These are phyloP conservation scores for Bombus breviceps DNA, from an alignment of 1,140 invertebrate genomes.

Conservation along the genomic window DNA sequence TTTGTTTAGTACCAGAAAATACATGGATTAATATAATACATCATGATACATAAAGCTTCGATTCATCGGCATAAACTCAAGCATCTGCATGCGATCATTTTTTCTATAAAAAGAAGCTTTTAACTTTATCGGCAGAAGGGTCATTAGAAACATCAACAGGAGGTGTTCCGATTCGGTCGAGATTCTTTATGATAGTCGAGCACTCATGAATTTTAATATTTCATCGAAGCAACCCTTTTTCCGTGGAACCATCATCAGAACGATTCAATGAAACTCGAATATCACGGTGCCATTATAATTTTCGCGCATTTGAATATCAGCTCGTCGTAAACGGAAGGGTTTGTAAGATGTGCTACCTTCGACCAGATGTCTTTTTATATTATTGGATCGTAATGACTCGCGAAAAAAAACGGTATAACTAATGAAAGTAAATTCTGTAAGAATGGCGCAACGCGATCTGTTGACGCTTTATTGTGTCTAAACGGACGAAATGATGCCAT, in stretches of 20 bases:
- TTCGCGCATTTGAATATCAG: slow-evolving; percentile 61
- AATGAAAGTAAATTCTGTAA: slow-evolving; percentile 51
- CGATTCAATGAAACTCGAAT: slow-evolving; percentile 71
- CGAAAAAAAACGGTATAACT: slow-evolving; percentile 54
- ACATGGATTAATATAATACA: neutral
- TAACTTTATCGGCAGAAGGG: neutral
- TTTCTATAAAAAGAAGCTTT: neutral
- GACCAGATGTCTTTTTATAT: slow-evolving; percentile 60
- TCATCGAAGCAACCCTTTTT: slow-evolving; percentile 66
- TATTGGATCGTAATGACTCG: slow-evolving; percentile 72
- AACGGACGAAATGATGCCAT: slow-evolving; percentile 72
- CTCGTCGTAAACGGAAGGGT: neutral
- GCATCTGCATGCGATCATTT: slow-evolving; percentile 2
- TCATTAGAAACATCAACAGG: slow-evolving; percentile 40
- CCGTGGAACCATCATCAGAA: slow-evolving; percentile 45
- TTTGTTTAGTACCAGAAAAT: too few relatives aligned
- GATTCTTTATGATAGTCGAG: slow-evolving; percentile 2
- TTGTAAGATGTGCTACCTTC: slow-evolving; percentile 42
- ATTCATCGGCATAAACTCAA: neutral
- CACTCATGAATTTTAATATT: slow-evolving; percentile 79
- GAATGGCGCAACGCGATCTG: slow-evolving; percentile 68
- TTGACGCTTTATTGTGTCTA: slow-evolving; percentile 77
- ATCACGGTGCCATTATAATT: slow-evolving; percentile 70
- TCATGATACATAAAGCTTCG: neutral
- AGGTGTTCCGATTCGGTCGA: neutral